phyloP scores from a whole-genome alignment of 2,797 vertebrate genomes.

The Etheostoma perlongum region DNA sequence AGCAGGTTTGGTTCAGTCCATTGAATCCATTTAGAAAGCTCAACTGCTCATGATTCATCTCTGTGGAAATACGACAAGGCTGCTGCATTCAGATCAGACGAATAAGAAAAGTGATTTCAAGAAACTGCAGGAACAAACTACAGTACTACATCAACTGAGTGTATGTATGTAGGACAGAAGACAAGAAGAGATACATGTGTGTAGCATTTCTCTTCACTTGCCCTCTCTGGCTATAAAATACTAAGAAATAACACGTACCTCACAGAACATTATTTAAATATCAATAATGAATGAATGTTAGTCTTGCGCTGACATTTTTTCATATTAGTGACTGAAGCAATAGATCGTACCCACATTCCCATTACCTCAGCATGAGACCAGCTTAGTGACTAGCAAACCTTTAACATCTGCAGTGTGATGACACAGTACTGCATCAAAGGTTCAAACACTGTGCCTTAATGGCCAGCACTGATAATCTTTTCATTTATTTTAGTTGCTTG shows the following conservation, averaged over 20 bases:
- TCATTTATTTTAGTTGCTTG: no score
- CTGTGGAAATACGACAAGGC: slow-evolving; percentile 20
- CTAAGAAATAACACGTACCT: slow-evolving; percentile 28
- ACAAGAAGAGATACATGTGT: slow-evolving; percentile 7
- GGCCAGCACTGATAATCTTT: not conserved
- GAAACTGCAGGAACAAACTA: not conserved
- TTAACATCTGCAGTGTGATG: slow-evolving; percentile 30
- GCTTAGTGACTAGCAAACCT: slow-evolving; percentile 16
- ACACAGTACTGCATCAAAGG: slow-evolving; percentile 35
- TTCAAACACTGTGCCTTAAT: not conserved
- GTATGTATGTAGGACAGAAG: not conserved
- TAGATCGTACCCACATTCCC: slow-evolving; percentile 28
- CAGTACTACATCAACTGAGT: not conserved
- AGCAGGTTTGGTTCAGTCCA: slow-evolving; percentile 43
- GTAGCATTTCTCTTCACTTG: slow-evolving; percentile 17
- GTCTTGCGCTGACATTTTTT: slow-evolving; percentile 36
- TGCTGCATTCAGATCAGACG: slow-evolving; percentile 38
- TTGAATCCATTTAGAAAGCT: slow-evolving; percentile 47
- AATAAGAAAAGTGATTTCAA: slow-evolving; percentile 27
- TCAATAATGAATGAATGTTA: slow-evolving; percentile 55
- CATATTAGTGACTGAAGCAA: slow-evolving; percentile 35
- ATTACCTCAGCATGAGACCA: slow-evolving; percentile 47
- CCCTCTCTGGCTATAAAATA: slow-evolving; percentile 16
- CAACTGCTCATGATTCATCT: slow-evolving; percentile 56
- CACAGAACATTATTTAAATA: slow-evolving; percentile 43